Percentiles rank a stretch among this genome's conserved stretches.
Evolutionary conservation across 2,797 vertebrate genomes (phyloP).

Genomic region (Pempheris klunzingeri): DNA sequence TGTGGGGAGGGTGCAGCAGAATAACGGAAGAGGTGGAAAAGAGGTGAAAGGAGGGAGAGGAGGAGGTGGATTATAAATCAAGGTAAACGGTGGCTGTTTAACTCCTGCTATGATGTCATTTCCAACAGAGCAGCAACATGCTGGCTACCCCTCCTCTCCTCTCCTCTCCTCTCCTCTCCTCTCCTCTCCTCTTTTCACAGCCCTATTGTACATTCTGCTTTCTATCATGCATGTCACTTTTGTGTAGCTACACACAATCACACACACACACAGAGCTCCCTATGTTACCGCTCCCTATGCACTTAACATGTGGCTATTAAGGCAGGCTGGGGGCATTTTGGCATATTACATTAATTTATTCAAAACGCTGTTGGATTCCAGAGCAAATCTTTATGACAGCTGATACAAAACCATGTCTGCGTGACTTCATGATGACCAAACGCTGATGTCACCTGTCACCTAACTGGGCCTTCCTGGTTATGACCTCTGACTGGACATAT

Average conservation of each 20-base stretch:
- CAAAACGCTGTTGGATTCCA: not conserved
- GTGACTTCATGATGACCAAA: too few relatives aligned
- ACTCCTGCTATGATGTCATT: constrained; percentile 85
- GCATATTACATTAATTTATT: constrained; percentile 1
- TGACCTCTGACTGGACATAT: not conserved
- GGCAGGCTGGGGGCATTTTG: constrained; percentile 46
- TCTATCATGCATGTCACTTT: constrained; percentile 56
- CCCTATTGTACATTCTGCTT: constrained; percentile 45
- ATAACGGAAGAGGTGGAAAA: constrained; percentile 34
- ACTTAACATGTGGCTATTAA: constrained; percentile 66
- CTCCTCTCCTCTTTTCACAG: constrained; percentile 43
- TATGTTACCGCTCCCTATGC: constrained; percentile 40
- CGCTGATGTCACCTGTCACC: not conserved
- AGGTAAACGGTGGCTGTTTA: constrained; percentile 86
- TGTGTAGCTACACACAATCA: constrained; percentile 19
- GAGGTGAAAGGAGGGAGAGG: constrained; percentile 30
- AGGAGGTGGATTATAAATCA: constrained; percentile 85
- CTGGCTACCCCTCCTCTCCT: constrained; percentile 76
- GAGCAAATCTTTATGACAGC: not conserved
- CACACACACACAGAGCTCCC: constrained; percentile 10
- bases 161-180: constrained; percentile 42
- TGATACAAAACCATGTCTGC: not conserved
- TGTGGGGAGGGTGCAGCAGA: constrained; percentile 33
- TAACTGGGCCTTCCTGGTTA: not conserved
- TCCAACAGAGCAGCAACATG: constrained; percentile 80